phyloP scores from a whole-genome alignment of 2,113 vertebrate species.

The Panthera leo region DNA sequence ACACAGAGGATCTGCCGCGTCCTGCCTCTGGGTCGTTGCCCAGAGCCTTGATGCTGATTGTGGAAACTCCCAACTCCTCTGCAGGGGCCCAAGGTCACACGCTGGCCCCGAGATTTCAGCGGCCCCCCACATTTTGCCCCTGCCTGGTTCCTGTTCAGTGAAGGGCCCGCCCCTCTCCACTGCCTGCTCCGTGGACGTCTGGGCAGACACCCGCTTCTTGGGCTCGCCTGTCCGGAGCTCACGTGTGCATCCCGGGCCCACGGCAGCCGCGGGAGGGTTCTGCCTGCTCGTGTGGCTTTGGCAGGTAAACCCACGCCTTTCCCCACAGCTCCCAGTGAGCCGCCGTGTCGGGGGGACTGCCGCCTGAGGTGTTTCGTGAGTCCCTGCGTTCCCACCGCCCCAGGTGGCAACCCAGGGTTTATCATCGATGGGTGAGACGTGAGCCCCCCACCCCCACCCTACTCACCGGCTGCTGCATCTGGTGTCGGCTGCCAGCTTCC shows the following conservation, averaged over 20 bases:
- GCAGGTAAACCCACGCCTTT: too few species aligned
- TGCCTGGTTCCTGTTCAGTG: rapidly evolving
- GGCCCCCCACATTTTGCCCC: not conserved
- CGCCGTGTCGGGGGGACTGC: rapidly evolving
- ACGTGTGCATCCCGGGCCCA: rapidly evolving
- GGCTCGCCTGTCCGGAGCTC: rapidly evolving
- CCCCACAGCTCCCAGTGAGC: not conserved
- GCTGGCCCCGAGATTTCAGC: too few species aligned
- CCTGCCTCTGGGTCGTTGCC: not conserved
- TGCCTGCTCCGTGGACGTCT: rapidly evolving
- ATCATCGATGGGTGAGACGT: not conserved
- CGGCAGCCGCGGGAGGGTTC: not conserved
- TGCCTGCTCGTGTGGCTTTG: too few species aligned
- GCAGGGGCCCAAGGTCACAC: rapidly evolving
- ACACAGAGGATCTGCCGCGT: rapidly evolving
- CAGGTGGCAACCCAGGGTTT: rapidly evolving
- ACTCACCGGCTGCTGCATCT: too few species aligned
- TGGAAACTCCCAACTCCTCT: rapidly evolving
- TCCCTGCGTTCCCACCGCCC: rapidly evolving
- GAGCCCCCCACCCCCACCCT: not conserved
- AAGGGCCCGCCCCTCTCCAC: not conserved
- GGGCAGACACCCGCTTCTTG: not conserved
- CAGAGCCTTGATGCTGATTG: not conserved
- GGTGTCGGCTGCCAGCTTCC: rapidly evolving
- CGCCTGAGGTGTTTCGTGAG: rapidly evolving